Evolutionary conservation across 2,888 invertebrate genomes (phyloP), one percentile per base, ranked within the genome.

Genomic region (Cotesia congregata): DNA sequence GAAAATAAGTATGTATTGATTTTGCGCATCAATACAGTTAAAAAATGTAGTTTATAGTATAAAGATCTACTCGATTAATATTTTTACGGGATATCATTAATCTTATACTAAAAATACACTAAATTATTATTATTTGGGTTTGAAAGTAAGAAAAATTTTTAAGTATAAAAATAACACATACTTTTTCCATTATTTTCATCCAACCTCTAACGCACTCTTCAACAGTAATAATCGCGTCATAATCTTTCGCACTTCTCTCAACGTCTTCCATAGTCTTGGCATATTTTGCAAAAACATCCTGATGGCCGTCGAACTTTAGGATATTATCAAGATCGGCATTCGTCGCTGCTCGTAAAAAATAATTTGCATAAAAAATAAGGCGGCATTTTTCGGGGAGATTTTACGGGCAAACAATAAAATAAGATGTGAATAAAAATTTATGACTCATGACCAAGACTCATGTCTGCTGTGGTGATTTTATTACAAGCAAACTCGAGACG

Each of bases 121-220:
- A 3, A 30, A 30, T 30, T 30, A 30, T 30, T 30, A 30, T 30
- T 30, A 30, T n/a, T 60, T 30, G 12, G 7, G 4, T 50, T 50
- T 50, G 50, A 50, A 50, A 50, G 50, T 9, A 3, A 50, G 50
- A 3, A 6, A 60, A 60, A 60, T 9, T 60, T n/a, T 60, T 0
- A 9, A 60, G 9, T 60, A 62, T 59, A 15, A 68, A 40, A 68
- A 41, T 17, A 15, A 73, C 40, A 70, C 86, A 88, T 86, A 94
- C 95, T 89, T 92, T 92, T 86, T 95, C 94, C 82, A 95, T 94
- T 85, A 93, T 92, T 83, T 92, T 93, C 78, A 93, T 91, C 95
- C 95, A 95, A 78, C 91, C 90, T 76, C 92, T 91, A 3, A 95
- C 94, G 82, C 90, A 92, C 4, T 91, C 88, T 85, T 95, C 95